Evolutionary conservation across 2,113 vertebrate genomes (phyloP).

Genomic region (Castor canadensis): DNA sequence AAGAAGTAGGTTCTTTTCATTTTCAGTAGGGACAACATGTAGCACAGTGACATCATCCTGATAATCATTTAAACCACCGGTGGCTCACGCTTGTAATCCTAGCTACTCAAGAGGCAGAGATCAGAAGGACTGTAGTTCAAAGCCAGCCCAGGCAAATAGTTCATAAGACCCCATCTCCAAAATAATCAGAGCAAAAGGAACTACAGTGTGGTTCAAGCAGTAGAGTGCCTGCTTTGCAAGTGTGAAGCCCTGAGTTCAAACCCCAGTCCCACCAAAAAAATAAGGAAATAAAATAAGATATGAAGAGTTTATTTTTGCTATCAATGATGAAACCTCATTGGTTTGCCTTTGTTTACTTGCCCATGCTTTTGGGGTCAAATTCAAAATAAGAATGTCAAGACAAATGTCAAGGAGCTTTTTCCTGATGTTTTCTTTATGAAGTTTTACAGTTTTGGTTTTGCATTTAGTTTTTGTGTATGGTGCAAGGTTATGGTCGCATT

Average conservation of each 20-base stretch:
- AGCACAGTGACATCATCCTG: neutral
- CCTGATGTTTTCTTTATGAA: neutral
- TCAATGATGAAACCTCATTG: neutral
- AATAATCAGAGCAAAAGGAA: no score
- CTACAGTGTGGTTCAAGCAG: no score
- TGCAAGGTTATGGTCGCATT: neutral
- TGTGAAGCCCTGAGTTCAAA: no score
- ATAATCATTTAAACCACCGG: neutral
- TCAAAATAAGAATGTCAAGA: neutral
- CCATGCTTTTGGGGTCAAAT: neutral
- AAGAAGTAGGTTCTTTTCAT: neutral
- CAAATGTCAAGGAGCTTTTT: neutral
- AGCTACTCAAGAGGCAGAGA: no score
- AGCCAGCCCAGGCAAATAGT: no score
- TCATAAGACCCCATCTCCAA: no score
- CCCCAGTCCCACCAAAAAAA: no score
- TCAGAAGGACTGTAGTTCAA: no score
- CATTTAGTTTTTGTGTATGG: neutral
- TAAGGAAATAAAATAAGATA: no score
- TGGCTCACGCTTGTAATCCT: no score
- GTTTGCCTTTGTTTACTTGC: neutral
- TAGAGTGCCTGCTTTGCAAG: no score
- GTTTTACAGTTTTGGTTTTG: neutral
- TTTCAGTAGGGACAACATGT: neutral
- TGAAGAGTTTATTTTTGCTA: no score